These are phyloP conservation scores for Scaptomyza tumidula DNA, from an alignment of 2,888 invertebrate genomes.

Conservation along the genomic window DNA sequence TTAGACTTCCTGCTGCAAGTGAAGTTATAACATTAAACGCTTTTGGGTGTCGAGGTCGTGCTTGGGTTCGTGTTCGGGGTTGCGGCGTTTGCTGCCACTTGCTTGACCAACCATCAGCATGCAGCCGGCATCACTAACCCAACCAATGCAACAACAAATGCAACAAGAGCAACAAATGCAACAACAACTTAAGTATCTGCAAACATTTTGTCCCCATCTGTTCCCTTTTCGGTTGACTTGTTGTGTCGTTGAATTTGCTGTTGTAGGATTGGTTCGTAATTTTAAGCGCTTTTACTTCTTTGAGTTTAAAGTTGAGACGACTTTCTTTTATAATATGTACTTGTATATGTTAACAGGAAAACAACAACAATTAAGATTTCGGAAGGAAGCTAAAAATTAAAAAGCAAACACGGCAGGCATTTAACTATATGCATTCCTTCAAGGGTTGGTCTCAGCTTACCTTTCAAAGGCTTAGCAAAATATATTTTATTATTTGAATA, in stretches of 20 bases:
- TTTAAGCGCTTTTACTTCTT: slow-evolving; percentile 69
- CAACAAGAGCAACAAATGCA: not conserved
- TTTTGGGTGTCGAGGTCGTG: not conserved
- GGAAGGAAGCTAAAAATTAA: too few relatives aligned
- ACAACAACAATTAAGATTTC: too few relatives aligned
- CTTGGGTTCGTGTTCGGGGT: not conserved
- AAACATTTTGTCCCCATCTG: slow-evolving; percentile 30
- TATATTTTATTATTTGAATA: too few relatives aligned
- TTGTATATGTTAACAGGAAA: too few relatives aligned
- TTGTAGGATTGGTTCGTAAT: slow-evolving; percentile 43
- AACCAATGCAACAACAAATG: slow-evolving; percentile 1
- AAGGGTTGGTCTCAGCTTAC: too few relatives aligned
- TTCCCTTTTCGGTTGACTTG: slow-evolving; percentile 17
- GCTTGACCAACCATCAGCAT: slow-evolving; percentile 1
- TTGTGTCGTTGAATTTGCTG: slow-evolving; percentile 34
- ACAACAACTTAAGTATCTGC: slow-evolving; percentile 12
- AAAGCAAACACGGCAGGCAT: too few relatives aligned
- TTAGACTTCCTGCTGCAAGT: slow-evolving; percentile 5
- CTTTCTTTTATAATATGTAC: slow-evolving; percentile 37
- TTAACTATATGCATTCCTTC: too few relatives aligned
- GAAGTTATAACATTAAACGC: slow-evolving; percentile 8
- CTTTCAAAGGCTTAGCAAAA: too few relatives aligned
- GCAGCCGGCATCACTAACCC: not conserved
- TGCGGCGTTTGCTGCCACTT: not conserved
- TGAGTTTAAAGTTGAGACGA: slow-evolving; percentile 44